phyloP scores from a whole-genome alignment of 2,888 invertebrate species.

The Amphipoea oculea region DNA sequence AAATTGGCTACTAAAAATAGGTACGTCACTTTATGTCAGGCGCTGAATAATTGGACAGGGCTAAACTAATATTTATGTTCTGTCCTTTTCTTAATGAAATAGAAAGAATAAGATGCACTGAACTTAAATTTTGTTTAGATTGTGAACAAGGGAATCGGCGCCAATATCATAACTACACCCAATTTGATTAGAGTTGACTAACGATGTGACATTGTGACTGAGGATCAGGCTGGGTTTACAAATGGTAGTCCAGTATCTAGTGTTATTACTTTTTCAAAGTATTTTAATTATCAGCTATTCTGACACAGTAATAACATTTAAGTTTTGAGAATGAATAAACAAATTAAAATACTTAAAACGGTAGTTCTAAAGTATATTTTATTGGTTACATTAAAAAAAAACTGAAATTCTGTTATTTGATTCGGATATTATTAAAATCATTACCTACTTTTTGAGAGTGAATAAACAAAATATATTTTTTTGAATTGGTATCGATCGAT shows the following conservation, averaged over 20 bases:
- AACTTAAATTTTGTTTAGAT: too few species aligned
- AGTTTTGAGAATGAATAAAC: background rate
- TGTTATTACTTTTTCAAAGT: background rate
- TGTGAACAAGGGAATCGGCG: too few species aligned
- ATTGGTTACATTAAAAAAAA: background rate
- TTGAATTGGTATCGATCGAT: constrained; percentile 17
- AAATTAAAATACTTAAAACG: background rate
- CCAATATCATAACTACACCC: constrained; percentile 11
- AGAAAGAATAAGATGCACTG: too few species aligned
- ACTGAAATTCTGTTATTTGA: background rate
- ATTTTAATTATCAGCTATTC: background rate
- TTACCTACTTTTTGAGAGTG: background rate
- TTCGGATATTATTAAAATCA: constrained; percentile 1
- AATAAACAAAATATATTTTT: background rate
- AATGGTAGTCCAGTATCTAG: background rate
- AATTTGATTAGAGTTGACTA: background rate
- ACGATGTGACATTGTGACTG: background rate
- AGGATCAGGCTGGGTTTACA: background rate
- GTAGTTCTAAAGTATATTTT: background rate
- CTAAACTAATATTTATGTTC: too few species aligned
- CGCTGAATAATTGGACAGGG: too few species aligned
- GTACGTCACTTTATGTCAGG: too few species aligned
- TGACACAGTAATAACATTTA: background rate
- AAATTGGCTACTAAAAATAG: too few species aligned
- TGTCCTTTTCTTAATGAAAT: too few species aligned